Conservation (phyloP, 1,140 invertebrate genomes). For the Colletes gigas region DNA sequence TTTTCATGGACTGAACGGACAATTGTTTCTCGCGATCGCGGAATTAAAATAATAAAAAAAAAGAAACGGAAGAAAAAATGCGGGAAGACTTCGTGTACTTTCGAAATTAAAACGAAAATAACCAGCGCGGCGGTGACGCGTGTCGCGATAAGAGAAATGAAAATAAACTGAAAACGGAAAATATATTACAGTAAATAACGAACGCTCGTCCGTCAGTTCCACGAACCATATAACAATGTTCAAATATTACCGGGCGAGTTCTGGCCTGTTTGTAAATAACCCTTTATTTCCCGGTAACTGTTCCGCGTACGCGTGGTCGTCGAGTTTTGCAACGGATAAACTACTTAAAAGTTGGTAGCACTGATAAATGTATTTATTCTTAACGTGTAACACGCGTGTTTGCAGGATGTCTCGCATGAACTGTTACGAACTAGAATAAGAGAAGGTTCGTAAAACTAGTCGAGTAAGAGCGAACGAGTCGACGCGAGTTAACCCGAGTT, state of each 20-base stretch:
- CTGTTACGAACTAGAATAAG: no score
- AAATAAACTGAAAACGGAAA: neutral
- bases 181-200: neutral
- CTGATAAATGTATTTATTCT: no score
- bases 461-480: no score
- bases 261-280: neutral
- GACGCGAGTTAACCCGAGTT: no score
- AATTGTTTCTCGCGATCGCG: slow-evolving; percentile 43
- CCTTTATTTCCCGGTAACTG: neutral
- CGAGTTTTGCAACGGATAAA: neutral
- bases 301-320: no score
- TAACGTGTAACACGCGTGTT: neutral
- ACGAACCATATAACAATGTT: neutral
- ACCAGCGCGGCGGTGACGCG: neutral
- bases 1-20: slow-evolving; percentile 2
- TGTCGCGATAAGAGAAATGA: slow-evolving; percentile 1
- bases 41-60: slow-evolving; percentile 16
- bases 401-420: no score
- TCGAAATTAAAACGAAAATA: neutral
- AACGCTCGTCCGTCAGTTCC: neutral
- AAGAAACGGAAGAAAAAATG: neutral
- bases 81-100: neutral
- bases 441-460: no score
- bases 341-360: neutral
- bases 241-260: neutral